Conservation (phyloP, 2,888 invertebrate species). For the Chrysomela aeneicollis region DNA sequence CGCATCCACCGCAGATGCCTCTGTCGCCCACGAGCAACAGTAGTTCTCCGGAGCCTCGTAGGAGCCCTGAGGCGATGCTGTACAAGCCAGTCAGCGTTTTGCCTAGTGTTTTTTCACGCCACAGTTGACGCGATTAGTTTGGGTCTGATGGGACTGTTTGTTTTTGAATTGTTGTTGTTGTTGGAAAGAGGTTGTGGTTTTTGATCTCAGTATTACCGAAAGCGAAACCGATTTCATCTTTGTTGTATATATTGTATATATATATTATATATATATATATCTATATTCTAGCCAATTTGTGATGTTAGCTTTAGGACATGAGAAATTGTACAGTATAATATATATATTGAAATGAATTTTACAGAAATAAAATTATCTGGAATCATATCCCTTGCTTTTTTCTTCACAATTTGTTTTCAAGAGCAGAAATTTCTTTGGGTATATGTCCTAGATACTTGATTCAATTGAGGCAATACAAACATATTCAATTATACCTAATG, state of each 20-base stretch:
- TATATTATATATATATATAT: conserved; percentile 29
- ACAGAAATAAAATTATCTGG: not conserved
- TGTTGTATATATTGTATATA: conserved; percentile 28
- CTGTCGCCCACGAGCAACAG: conserved; percentile 61
- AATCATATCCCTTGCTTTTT: not conserved
- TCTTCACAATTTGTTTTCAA: not conserved
- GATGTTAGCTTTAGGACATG: conserved; percentile 35
- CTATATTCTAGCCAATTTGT: conserved; percentile 27
- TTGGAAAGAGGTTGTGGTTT: not conserved
- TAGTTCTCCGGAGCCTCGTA: conserved; percentile 59
- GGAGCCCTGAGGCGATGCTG: conserved; percentile 52
- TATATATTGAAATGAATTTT: conserved; percentile 23
- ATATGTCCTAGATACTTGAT: not conserved
- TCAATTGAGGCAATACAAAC: conserved; percentile 2
- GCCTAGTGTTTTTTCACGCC: conserved; percentile 53
- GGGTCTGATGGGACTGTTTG: not conserved
- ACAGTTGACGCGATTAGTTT: not conserved
- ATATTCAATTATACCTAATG: not conserved
- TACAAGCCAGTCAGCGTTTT: conserved; percentile 59
- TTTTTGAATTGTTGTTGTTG: conserved; percentile 14
- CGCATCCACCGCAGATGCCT: conserved; percentile 48
- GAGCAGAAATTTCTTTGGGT: too few relatives aligned
- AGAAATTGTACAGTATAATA: conserved; percentile 38
- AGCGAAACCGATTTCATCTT: not conserved
- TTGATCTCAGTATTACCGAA: conserved; percentile 14